Conservation (phyloP, 53 echinoderm and acorn worm species). For the Crossaster papposus region DNA sequence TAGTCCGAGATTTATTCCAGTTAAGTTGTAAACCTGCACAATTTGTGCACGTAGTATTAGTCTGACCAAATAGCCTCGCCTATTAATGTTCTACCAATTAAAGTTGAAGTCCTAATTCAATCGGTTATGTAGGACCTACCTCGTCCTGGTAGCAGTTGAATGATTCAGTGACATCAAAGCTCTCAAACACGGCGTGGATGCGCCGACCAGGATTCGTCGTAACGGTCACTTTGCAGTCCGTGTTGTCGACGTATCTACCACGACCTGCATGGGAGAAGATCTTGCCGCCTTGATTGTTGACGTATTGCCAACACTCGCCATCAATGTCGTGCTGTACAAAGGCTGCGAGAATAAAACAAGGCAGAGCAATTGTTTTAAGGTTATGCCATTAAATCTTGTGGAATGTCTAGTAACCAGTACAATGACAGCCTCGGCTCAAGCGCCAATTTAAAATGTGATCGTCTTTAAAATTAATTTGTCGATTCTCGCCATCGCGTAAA, state of each 20-base stretch:
- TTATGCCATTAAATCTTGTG: background rate
- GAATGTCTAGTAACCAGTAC: background rate
- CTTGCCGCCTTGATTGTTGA: constrained; percentile 72
- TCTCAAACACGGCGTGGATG: constrained; percentile 76
- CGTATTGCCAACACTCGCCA: constrained; percentile 81
- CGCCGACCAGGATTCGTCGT: constrained; percentile 62
- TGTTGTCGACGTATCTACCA: constrained; percentile 77
- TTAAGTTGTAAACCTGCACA: too few relatives aligned
- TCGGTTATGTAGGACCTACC: background rate
- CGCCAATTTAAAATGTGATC: too few relatives aligned
- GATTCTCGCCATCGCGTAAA: too few relatives aligned
- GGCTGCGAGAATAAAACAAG: constrained; percentile 29
- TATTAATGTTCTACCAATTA: too few relatives aligned
- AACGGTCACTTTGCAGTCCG: constrained; percentile 90
- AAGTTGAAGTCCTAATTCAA: too few relatives aligned
- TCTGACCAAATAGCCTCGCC: too few relatives aligned
- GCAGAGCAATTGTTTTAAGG: background rate
- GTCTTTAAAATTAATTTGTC: too few relatives aligned
- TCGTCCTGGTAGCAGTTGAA: constrained; percentile 89
- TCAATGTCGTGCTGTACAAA: constrained; percentile 62
- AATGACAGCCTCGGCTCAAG: background rate
- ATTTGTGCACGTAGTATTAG: too few relatives aligned
- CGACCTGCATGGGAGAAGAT: constrained; percentile 85
- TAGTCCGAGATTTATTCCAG: too few relatives aligned
- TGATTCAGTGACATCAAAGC: constrained; percentile 88